phyloP scores from a whole-genome alignment of 2,888 invertebrate species.

The Aspidiotus rigidus region DNA sequence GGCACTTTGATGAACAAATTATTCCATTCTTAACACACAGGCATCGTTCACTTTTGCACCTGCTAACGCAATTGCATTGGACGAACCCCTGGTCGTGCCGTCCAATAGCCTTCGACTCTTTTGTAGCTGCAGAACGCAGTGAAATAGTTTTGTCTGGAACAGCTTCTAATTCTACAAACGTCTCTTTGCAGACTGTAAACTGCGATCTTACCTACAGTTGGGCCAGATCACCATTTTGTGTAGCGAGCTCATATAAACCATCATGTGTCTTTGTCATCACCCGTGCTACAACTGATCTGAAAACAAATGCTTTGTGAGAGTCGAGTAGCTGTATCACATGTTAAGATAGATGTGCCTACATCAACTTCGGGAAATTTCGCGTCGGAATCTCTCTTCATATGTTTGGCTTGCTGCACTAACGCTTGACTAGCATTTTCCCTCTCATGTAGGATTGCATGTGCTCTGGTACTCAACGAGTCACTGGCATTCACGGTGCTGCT shows the following conservation, averaged over 20 bases:
- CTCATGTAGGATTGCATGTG: background rate
- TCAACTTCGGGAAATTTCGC: background rate
- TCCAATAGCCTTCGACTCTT: constrained; percentile 2
- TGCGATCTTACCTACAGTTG: background rate
- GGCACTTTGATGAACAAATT: background rate
- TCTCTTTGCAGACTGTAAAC: constrained; percentile 2
- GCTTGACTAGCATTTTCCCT: background rate
- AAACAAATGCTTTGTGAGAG: background rate
- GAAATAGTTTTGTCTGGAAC: background rate
- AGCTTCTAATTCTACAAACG: background rate
- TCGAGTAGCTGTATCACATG: background rate
- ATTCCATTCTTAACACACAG: background rate
- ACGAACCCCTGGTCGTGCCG: background rate
- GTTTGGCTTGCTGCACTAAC: background rate
- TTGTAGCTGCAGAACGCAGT: constrained; percentile 1
- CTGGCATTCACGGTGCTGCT: background rate
- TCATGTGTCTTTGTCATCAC: constrained; percentile 1
- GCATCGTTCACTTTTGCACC: background rate
- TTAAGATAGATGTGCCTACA: background rate
- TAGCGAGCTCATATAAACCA: background rate
- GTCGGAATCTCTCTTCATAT: constrained; percentile 1
- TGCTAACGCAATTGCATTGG: background rate
- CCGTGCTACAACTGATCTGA: background rate
- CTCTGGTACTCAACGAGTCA: background rate
- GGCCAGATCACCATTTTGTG: background rate